Conservation (phyloP, 1,140 invertebrate genomes). For the Coenobita brevimanus region DNA sequence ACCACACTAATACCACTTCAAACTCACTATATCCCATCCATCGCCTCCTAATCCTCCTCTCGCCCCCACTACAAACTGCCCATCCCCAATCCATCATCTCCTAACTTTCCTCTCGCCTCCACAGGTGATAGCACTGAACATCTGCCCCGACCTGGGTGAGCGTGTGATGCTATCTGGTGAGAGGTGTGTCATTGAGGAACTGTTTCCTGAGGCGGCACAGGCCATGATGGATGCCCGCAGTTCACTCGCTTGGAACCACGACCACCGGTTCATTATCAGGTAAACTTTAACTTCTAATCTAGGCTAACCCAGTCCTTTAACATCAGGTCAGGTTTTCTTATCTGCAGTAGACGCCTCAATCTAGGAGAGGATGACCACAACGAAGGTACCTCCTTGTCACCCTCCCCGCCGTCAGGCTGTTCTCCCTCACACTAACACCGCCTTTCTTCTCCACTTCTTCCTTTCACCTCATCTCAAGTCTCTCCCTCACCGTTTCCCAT, state of each 20-base stretch:
- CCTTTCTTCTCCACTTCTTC: too few relatives aligned
- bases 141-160: slow-evolving; percentile 91
- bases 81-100: neutral
- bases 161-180: slow-evolving; percentile 89
- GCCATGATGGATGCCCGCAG: slow-evolving; percentile 75
- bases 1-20: too few relatives aligned
- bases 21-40: neutral
- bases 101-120: neutral
- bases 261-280: slow-evolving; percentile 68
- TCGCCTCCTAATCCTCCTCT: neutral
- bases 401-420: too few relatives aligned
- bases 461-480: too few relatives aligned
- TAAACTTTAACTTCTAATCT: too few relatives aligned
- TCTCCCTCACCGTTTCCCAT: too few relatives aligned
- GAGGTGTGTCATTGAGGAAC: slow-evolving; percentile 84
- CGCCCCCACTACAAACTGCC: neutral
- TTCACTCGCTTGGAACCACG: slow-evolving; percentile 70
- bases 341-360: too few relatives aligned
- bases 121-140: slow-evolving; percentile 89
- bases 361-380: too few relatives aligned
- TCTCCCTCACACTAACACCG: too few relatives aligned
- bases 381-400: too few relatives aligned
- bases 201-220: slow-evolving; percentile 89
- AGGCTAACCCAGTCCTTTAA: too few relatives aligned
- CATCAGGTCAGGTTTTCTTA: too few relatives aligned